Evolutionary conservation across 2,888 invertebrate species (phyloP).

Genomic region (Artemia sp.): DNA sequence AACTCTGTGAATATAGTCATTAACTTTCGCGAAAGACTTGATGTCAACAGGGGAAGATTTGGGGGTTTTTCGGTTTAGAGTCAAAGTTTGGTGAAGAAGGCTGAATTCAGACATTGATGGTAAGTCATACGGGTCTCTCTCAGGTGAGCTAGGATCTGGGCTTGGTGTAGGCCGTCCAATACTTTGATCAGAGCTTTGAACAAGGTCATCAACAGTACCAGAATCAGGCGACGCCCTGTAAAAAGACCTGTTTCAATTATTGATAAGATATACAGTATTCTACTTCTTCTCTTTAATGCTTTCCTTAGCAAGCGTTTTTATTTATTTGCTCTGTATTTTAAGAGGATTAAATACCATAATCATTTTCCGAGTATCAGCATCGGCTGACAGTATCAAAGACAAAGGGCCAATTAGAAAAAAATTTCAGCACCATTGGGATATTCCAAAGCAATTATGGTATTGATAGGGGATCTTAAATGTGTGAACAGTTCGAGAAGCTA

Average conservation of each 20-base stretch:
- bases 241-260: neutral
- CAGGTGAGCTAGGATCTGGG: neutral
- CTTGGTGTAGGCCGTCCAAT: neutral
- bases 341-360: too few species aligned
- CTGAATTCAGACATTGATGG: conserved; percentile 1
- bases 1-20: conserved; percentile 2
- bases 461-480: too few species aligned
- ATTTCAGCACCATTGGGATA: too few species aligned
- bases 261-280: neutral
- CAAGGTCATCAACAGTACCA: neutral
- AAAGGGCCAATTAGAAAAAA: too few species aligned
- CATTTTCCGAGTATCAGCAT: too few species aligned
- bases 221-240: conserved; percentile 9
- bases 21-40: neutral
- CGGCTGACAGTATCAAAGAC: too few species aligned
- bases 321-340: too few species aligned
- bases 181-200: conserved; percentile 11
- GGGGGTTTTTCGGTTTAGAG: neutral
- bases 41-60: neutral
- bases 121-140: conserved; percentile 6
- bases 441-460: too few species aligned
- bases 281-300: too few species aligned
- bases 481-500: too few species aligned
- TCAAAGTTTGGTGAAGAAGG: conserved; percentile 10
- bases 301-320: too few species aligned